Evolutionary conservation across 2,797 vertebrate genomes (phyloP).

Genomic region (Sebastolobus alascanus): DNA sequence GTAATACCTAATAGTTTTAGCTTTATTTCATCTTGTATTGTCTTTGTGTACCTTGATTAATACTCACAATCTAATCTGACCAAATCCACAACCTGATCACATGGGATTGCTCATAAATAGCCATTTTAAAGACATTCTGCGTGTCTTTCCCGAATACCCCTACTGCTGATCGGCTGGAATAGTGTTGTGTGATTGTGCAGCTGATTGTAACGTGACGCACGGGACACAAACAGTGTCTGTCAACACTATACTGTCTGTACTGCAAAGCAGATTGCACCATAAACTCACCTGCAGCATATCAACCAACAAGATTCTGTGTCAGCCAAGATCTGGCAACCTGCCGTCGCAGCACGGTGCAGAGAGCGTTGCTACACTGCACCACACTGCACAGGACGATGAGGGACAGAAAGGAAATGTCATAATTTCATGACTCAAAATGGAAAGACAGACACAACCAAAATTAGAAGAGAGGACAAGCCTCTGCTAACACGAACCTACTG

Average conservation of each 20-base stretch:
- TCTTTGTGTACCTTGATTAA: too few species aligned
- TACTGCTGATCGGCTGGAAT: not conserved
- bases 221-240: not conserved
- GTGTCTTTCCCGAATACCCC: not conserved
- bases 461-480: not conserved
- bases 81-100: too few species aligned
- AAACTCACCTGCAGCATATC: not conserved
- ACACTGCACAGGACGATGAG: not conserved
- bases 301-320: not conserved
- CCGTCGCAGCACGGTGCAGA: not conserved
- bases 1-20: too few species aligned
- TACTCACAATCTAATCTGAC: too few species aligned
- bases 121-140: too few species aligned
- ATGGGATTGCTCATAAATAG: too few species aligned
- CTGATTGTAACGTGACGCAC: too few species aligned
- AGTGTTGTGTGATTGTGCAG: not conserved
- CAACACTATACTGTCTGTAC: not conserved
- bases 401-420: not conserved
- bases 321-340: slow-evolving; percentile 3
- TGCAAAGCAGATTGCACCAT: not conserved
- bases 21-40: too few species aligned
- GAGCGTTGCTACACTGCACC: not conserved
- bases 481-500: not conserved
- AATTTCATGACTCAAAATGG: not conserved
- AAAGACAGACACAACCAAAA: not conserved